Evolutionary conservation across 1,140 invertebrate genomes (phyloP).

Genomic region (Carcinoscorpius rotundicauda): DNA sequence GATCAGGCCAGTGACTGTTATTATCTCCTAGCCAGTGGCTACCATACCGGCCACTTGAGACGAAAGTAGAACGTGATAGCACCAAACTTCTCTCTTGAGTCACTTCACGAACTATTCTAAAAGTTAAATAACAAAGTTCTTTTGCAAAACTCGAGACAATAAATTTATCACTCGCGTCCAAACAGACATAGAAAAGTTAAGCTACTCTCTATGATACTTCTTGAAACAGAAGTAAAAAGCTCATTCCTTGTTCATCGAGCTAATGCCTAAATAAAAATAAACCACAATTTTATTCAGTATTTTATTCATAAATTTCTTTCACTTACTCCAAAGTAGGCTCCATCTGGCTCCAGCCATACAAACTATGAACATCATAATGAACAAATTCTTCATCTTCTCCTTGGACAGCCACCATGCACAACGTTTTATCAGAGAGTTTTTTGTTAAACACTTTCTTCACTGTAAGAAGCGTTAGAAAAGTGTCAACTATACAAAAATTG

Average conservation of each 20-base stretch:
- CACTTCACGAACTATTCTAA: neutral
- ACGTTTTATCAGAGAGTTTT: constrained; percentile 26
- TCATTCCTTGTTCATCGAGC: too few relatives aligned
- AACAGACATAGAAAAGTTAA: too few relatives aligned
- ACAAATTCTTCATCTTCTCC: constrained; percentile 8
- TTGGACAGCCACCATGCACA: constrained; percentile 28
- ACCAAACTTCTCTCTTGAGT: constrained; percentile 27
- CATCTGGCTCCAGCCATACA: constrained; percentile 30
- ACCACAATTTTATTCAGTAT: too few relatives aligned
- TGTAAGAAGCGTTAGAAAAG: constrained; percentile 7
- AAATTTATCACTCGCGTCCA: too few relatives aligned
- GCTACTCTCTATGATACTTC: too few relatives aligned
- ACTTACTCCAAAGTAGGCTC: constrained; percentile 22
- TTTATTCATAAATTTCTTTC: neutral
- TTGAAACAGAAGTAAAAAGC: too few relatives aligned
- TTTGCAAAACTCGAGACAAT: too few relatives aligned
- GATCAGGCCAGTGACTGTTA: constrained; percentile 31
- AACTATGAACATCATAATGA: constrained; percentile 35
- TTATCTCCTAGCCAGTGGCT: constrained; percentile 45
- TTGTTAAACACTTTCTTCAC: constrained; percentile 3
- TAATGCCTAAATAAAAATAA: too few relatives aligned
- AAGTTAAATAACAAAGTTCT: too few relatives aligned
- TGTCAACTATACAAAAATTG: too few relatives aligned
- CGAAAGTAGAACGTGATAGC: constrained; percentile 41
- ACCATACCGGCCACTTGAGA: constrained; percentile 39